Evolutionary conservation across 1,140 invertebrate genomes (phyloP).

Genomic region (Drosophila bocki): DNA sequence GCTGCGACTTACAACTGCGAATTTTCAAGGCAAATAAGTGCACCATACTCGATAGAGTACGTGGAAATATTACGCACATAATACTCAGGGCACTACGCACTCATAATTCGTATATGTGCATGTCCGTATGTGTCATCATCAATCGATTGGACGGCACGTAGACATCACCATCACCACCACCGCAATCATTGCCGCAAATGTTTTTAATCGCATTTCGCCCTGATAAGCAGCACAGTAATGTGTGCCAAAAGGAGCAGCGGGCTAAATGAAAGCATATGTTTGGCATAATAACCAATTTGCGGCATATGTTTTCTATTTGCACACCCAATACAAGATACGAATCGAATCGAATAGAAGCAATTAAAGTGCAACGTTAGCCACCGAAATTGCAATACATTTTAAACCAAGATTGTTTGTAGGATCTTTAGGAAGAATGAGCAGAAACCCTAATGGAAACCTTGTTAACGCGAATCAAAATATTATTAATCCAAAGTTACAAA

Average conservation of each 20-base stretch:
- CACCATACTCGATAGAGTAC: conserved; percentile 24
- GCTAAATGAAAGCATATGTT: conserved; percentile 52
- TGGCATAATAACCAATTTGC: conserved; percentile 44
- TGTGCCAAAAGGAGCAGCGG: neutral
- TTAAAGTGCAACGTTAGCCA: conserved; percentile 23
- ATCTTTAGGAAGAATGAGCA: neutral
- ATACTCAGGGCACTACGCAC: conserved; percentile 9
- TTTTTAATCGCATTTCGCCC: conserved; percentile 48
- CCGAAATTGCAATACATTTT: neutral
- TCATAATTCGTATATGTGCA: conserved; percentile 4
- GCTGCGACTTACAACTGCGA: conserved; percentile 9
- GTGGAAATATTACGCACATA: conserved; percentile 51
- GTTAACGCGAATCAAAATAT: neutral
- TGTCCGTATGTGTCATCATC: conserved; percentile 50
- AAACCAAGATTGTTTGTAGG: neutral
- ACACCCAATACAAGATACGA: neutral
- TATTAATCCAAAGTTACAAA: neutral
- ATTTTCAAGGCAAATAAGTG: conserved; percentile 9
- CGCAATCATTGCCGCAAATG: conserved; percentile 44
- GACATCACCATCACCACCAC: conserved; percentile 24
- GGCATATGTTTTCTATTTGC: conserved; percentile 62
- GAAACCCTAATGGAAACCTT: no score
- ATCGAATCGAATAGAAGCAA: conserved; percentile 16
- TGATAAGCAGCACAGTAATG: conserved; percentile 30
- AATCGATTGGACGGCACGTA: conserved; percentile 49